Percentiles rank a stretch among this genome's conserved stretches.
Conservation (phyloP, 2,113 vertebrate species). For the Cyanoliseus patagonus region DNA sequence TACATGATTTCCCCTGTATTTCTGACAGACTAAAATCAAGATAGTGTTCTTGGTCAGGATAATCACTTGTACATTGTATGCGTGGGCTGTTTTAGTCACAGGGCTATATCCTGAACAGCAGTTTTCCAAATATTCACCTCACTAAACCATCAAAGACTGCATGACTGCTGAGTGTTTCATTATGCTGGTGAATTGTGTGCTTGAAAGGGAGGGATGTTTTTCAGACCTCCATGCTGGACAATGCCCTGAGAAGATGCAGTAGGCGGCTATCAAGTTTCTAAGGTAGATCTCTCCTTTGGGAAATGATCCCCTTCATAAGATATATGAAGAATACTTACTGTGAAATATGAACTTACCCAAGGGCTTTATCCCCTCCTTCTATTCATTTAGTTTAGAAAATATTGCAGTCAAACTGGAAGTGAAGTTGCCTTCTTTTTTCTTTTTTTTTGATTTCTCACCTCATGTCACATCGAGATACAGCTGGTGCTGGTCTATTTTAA, state of each 20-base stretch:
- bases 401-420: neutral
- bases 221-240: neutral
- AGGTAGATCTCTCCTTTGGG: neutral
- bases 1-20: neutral
- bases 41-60: neutral
- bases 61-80: neutral
- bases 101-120: neutral
- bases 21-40: neutral
- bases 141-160: neutral
- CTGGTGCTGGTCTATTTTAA: neutral
- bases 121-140: neutral
- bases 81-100: accelerated
- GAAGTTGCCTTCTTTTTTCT: neutral
- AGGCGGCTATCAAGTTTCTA: neutral
- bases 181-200: neutral
- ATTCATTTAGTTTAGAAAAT: neutral
- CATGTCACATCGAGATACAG: neutral
- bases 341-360: slow-evolving; percentile 17
- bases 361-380: neutral
- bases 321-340: neutral
- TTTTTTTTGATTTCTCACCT: neutral
- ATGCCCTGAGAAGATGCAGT: neutral
- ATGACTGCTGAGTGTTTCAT: neutral
- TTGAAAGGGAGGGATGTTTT: neutral
- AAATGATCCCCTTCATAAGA: neutral